Base-by-base conservation (phyloP, 2,113 vertebrate species). In the Nothoprocta pentlandii region DNA sequence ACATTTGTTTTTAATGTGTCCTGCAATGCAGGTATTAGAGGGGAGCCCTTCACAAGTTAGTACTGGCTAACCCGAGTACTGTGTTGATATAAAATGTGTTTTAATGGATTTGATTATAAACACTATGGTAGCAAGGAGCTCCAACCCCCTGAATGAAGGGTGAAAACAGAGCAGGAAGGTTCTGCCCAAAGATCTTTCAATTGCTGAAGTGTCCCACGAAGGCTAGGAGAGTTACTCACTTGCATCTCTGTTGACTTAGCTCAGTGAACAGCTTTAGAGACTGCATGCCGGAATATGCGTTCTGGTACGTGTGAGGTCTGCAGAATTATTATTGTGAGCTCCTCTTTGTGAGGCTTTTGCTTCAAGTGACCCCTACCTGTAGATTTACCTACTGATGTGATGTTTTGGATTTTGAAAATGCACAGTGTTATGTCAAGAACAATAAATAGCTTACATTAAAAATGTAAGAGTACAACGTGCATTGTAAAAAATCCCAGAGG, bases 71-170 rank as follows among this genome's bases (percentile, higher is more conserved):
- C 73, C 79, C 69, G 47, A 39, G 51, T 34, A 8, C 67, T 80
- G 2, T 3, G 64, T 8, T 12, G 32, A 12, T 76, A n/a, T 1
- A 39, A n/a, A 62, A 39, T 39, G 13, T 26, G 16, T 0, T 62
- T 58, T 80, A 63, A 77, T 80, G 77, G 77, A 63, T 86, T 83
- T 82, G 78, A 14, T 25, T 32, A 16, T 30, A 32, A 63, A 42
- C 36, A 66, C 39, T 1, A 0, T 13, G 58, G 51, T 85, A 92
- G 56, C 46, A 1, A 5, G 51, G 46, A 87, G 66, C 53, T 44
- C 51, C 75, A 8, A 80, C 53, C 6, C 39, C 39, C 62, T 80
- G 32, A 22, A 17, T 54, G 36, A 6, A 36, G 36, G 53, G 67
- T 69, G 54, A 58, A 28, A 64, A 68, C 34, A 62, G 19, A 34